Evolutionary conservation across 2,888 invertebrate species (phyloP).

Genomic region (Camptogramma bilineatum): DNA sequence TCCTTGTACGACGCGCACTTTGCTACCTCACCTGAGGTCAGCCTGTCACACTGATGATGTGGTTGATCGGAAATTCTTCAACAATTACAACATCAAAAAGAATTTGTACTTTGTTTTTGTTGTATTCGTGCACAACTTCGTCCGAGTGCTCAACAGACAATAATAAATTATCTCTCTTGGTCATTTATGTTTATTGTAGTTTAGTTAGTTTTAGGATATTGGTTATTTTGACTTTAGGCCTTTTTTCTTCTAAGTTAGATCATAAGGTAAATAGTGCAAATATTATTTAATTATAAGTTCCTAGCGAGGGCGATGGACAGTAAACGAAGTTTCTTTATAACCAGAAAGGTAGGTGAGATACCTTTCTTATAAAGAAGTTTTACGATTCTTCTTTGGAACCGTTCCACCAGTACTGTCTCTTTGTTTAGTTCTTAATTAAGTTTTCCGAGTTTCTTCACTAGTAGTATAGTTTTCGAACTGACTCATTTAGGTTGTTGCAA

Average conservation of each 20-base stretch:
- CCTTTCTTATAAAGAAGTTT: no score
- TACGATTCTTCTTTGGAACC: constrained; percentile 44
- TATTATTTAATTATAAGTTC: constrained; percentile 36
- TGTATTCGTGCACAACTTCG: background rate
- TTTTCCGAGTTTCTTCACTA: constrained; percentile 48
- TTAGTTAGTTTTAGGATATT: background rate
- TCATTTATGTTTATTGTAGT: background rate
- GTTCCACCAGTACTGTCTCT: constrained; percentile 41
- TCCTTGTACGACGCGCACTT: constrained; percentile 43
- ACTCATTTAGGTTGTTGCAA: constrained; percentile 10
- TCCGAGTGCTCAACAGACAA: background rate
- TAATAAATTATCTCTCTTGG: background rate
- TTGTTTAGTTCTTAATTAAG: constrained; percentile 56
- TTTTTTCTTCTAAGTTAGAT: constrained; percentile 2
- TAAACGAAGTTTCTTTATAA: constrained; percentile 52
- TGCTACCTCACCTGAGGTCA: constrained; percentile 64
- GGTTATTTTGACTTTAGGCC: background rate
- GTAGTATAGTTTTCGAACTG: constrained; percentile 40
- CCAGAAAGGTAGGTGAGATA: constrained; percentile 53
- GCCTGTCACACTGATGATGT: constrained; percentile 56
- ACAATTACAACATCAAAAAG: constrained; percentile 59
- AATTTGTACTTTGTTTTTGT: constrained; percentile 12
- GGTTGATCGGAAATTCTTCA: constrained; percentile 63
- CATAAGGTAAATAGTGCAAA: constrained; percentile 24
- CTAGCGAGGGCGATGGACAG: constrained; percentile 37